These are phyloP conservation scores for Dreissena polymorpha DNA, from an alignment of 1,140 invertebrate genomes.

Conservation along the genomic window DNA sequence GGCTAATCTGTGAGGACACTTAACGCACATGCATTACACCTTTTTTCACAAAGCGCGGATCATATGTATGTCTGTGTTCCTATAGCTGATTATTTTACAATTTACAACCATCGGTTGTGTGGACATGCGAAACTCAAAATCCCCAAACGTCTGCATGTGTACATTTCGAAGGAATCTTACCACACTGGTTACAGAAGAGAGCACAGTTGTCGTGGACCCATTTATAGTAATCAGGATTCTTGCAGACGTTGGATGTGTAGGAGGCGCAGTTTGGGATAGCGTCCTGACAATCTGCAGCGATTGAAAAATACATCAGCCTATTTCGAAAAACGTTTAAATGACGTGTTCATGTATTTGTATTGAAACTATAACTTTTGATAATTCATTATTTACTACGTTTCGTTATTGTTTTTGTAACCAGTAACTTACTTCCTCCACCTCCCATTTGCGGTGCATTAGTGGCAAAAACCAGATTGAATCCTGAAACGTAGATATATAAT, in stretches of 20 bases:
- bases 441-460: background rate
- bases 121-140: too few species aligned
- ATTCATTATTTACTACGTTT: background rate
- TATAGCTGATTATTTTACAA: background rate
- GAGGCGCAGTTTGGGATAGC: constrained; percentile 9
- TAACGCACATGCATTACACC: too few species aligned
- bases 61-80: too few species aligned
- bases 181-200: constrained; percentile 27
- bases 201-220: constrained; percentile 14
- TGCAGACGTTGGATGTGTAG: constrained; percentile 25
- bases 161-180: background rate
- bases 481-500: background rate
- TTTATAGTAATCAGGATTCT: background rate
- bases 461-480: background rate
- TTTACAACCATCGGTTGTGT: background rate
- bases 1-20: too few species aligned
- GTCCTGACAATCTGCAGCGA: constrained; percentile 13
- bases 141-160: background rate
- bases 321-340: too few species aligned
- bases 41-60: too few species aligned
- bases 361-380: background rate
- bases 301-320: too few species aligned
- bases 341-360: background rate
- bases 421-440: too few species aligned
- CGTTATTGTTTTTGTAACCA: background rate